Base-by-base conservation (phyloP, 2,888 invertebrate species). In the Chrysodeixis includens region DNA sequence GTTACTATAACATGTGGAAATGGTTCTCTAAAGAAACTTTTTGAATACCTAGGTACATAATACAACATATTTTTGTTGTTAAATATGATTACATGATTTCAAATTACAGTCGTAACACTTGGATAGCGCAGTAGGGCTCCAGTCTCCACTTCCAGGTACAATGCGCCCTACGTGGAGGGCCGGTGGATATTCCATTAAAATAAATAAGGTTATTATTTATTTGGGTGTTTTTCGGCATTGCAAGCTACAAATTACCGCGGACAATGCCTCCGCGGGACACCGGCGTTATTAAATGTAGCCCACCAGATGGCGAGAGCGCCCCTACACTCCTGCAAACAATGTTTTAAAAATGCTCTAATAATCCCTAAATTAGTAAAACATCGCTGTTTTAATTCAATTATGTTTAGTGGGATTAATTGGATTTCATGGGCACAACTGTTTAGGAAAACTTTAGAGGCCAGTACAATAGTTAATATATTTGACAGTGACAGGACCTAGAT, bases 131-230 rank as follows among this genome's bases (percentile, higher is more conserved):
- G 83, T 83, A 64, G 80, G 85, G 64, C 67, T 76, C 80, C 86
- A 85, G 85, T 85, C 66, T 77, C 80, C 86, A 85, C 84, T 85
- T 83, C 81, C 68, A 65, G 52, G 73, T 62, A 71, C 75, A 80
- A 82, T 82, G 81, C 79, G 72, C 62, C 30, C 30, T 67, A 55
- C 73, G 77, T 76, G 78, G 81, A 80, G 79, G 83, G 83, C 83
- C 51, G 75, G 77, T 81, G 89, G 86, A 87, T 85, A 86, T 90
- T 92, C 91, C 88, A 91, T 92, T 90, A 91, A 91, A 92, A 90
- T 89, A 90, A 93, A 93, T 92, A 93, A 92, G 89, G 87, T 90
- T 92, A 93, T 93, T 93, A 92, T 93, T 93, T 93, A 90, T 91
- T 86, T 86, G 87, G 86, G 85, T 91, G 90, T 92, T 92, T 92